Conservation (phyloP, 2,113 vertebrate genomes). For the Spizaetus ornatus region DNA sequence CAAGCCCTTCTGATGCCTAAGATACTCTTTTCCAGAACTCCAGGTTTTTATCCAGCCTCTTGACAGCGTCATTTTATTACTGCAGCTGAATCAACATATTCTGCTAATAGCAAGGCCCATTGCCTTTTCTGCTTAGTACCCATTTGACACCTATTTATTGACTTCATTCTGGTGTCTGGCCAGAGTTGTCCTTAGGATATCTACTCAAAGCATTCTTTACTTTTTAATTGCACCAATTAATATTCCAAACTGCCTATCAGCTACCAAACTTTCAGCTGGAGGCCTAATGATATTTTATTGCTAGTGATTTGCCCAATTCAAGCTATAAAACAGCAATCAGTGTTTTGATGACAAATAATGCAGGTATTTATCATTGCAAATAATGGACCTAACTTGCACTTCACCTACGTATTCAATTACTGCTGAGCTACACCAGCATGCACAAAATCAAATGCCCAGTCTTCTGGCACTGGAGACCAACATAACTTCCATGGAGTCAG, state of each 20-base stretch:
- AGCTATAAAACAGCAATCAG: neutral
- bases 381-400: neutral
- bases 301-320: neutral
- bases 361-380: neutral
- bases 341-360: neutral
- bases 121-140: neutral
- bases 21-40: neutral
- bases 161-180: neutral
- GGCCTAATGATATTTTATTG: neutral
- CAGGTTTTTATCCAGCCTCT: neutral
- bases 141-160: neutral
- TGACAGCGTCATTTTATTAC: neutral
- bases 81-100: neutral
- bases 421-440: neutral
- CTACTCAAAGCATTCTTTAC: neutral
- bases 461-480: neutral
- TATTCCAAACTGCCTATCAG: neutral
- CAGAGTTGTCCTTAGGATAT: neutral
- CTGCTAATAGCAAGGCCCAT: neutral
- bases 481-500: neutral
- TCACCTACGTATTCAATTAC: neutral
- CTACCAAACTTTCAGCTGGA: neutral
- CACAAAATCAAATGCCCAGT: neutral
- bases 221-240: neutral
- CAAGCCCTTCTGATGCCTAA: neutral